Base-by-base conservation (phyloP, 2,797 vertebrate genomes). In the Hypotaenidia philippensis region DNA sequence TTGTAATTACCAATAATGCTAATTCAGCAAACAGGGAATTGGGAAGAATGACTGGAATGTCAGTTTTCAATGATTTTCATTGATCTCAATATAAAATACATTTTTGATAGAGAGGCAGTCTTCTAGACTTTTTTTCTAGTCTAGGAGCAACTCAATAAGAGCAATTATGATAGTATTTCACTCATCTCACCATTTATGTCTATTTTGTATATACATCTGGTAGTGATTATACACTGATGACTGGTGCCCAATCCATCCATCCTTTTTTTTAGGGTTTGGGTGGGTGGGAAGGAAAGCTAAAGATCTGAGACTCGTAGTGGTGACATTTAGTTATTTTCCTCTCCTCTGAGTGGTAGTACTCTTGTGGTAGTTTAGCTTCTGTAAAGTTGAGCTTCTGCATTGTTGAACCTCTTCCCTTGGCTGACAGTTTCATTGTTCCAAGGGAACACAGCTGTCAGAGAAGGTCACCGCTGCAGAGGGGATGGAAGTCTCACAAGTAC, bases 371-470 rank as follows among this genome's bases (percentile, higher is more conserved):
- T 82, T 78, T 59, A 63, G 55, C 44, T 81, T 83, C 84, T 86
- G 26, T 78, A 57, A 68, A 72, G 61, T 80, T 56, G 55, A 32
- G 81, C 94, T 89, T 89, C 55, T 81, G 72, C 69, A 31, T 57
- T 90, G 65, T 85, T 83, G 72, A 89, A 50, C 65, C 74, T 71
- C 82, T 80, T 89, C 57, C 61, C 72, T 66, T 52, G 47, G 72
- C 85, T 94, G 94, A 91, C 91, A 94, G 76, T 49, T 96, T 90
- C 59, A 32, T 92, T 81, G 85, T 84, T 95, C 70, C 87, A 70
- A 80, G 55, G 82, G 87, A 93, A 9, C 69, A 49, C 11, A 92
- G 76, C 91, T 93, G 91, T 91, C 94, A 94, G 55, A 82, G 55
- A 32, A 90, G 89, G 94, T 94, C 92, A 45, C 47, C 1, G 5